A percentile compares a stretch with the other conserved stretches of the same genome.
Conservation (phyloP, 1,140 invertebrate species). For the Tachypleus tridentatus region DNA sequence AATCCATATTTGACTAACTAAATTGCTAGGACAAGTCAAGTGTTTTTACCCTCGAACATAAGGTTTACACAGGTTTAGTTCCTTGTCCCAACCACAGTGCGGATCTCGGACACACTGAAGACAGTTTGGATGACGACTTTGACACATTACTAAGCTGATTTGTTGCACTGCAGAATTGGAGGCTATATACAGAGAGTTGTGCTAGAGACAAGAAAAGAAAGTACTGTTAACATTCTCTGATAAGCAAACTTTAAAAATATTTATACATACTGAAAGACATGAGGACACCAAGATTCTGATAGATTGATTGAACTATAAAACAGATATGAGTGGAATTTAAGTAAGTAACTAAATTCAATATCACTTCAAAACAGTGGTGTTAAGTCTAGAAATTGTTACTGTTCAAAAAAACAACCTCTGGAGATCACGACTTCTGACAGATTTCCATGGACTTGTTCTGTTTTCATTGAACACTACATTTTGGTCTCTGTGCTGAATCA, state of each 20-base stretch:
- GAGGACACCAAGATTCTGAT: slow-evolving; percentile 30
- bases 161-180: slow-evolving; percentile 71
- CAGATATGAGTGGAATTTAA: too few species aligned
- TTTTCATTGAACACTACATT: slow-evolving; percentile 29
- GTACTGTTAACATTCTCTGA: too few species aligned
- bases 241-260: too few species aligned
- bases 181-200: slow-evolving; percentile 74
- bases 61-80: slow-evolving; percentile 62
- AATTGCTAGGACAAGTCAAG: too few species aligned
- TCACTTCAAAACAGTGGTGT: too few species aligned
- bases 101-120: slow-evolving; percentile 75
- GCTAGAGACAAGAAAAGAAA: slow-evolving; percentile 29
- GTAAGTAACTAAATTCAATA: too few species aligned
- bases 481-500: too few species aligned
- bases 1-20: too few species aligned
- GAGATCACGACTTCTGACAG: too few species aligned
- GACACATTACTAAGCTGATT: slow-evolving; percentile 70
- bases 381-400: too few species aligned
- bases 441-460: slow-evolving; percentile 25
- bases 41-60: slow-evolving; percentile 56
- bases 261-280: too few species aligned
- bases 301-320: too few species aligned
- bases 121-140: slow-evolving; percentile 71
- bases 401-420: slow-evolving; percentile 27
- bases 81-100: slow-evolving; percentile 82